phyloP scores from a whole-genome alignment of 2,888 invertebrate genomes.

The Agrochola litura region DNA sequence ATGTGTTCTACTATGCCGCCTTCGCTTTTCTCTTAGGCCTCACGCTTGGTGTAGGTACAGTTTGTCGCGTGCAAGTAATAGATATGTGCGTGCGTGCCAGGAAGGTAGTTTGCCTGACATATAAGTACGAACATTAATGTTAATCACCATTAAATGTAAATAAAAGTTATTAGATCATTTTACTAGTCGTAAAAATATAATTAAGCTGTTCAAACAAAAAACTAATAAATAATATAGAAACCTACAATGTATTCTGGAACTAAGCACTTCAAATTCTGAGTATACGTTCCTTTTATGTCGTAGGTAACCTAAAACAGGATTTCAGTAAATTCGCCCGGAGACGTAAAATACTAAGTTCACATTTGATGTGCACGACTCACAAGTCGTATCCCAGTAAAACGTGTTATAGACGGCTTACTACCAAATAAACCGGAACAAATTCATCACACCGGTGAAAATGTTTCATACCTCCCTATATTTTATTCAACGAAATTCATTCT shows the following conservation, averaged over 20 bases:
- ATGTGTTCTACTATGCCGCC: neutral
- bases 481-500: conserved; percentile 56
- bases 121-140: conserved; percentile 23
- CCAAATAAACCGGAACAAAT: conserved; percentile 48
- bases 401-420: conserved; percentile 21
- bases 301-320: conserved; percentile 18
- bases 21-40: neutral
- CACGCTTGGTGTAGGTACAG: conserved; percentile 22
- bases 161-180: conserved; percentile 29
- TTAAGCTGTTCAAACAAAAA: neutral
- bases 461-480: conserved; percentile 51
- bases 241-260: neutral
- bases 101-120: conserved; percentile 40
- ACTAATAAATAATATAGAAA: neutral
- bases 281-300: conserved; percentile 4
- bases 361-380: conserved; percentile 15
- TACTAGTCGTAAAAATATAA: conserved; percentile 16
- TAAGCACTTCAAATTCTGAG: neutral
- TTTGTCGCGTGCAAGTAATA: conserved; percentile 62
- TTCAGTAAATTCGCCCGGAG: neutral
- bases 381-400: neutral
- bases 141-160: conserved; percentile 18
- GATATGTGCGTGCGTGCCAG: conserved; percentile 57
- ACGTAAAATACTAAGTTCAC: conserved; percentile 35
- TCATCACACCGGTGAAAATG: conserved; percentile 42